Base-by-base conservation (phyloP, 1,140 invertebrate genomes). In the Halotydeus destructor region DNA sequence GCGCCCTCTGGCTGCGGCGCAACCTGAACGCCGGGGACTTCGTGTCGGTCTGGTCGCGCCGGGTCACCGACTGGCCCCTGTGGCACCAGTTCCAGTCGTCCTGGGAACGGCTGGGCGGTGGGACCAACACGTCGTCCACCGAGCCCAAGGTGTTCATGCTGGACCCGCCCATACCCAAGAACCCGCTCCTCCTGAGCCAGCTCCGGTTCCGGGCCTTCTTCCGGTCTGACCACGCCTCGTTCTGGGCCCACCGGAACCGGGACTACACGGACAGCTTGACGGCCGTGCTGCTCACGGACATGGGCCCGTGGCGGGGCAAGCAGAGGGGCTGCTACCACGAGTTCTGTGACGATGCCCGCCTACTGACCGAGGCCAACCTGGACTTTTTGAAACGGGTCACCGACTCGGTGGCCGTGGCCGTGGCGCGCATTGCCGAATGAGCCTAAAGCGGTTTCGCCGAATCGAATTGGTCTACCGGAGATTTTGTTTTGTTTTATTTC, bases 241-340 rank as follows among this genome's bases (percentile, higher is more conserved):
- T 59, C 43, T 59, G 57, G 57, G 31, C 42, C 38, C 45, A 50
- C 37, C 48, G 47, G 1, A 47, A 40, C 8, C 25, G 32, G 16
- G 30, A 42, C 32, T 45, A 27, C n/a, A 28, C 35, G 12, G 27
- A 42, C 16, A 50, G 53, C 3, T 43, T 60, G 6, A 55, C 50
- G n/a, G 60, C 62, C 9, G 51, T 64, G n/a, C 53, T 64, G 5
- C 41, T 64, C 14, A 62, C 62, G 5, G 62, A 64, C 42, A 64
- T 35, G 60, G 59, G 60, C 16, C 62, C 62, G n/a, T 62, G 54
- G 35, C 44, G 62, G 40, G 61, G 61, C 2, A 44, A 51, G 27
- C 60, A 62, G 59, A 50, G 51, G 34, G 37, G 56, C 26, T 64
- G 62, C 41, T 64, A 64, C 46, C 62, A 64, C 41, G 47, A 49